Base-by-base conservation (phyloP, 2,797 vertebrate genomes). In the Eutrigla gurnardus region DNA sequence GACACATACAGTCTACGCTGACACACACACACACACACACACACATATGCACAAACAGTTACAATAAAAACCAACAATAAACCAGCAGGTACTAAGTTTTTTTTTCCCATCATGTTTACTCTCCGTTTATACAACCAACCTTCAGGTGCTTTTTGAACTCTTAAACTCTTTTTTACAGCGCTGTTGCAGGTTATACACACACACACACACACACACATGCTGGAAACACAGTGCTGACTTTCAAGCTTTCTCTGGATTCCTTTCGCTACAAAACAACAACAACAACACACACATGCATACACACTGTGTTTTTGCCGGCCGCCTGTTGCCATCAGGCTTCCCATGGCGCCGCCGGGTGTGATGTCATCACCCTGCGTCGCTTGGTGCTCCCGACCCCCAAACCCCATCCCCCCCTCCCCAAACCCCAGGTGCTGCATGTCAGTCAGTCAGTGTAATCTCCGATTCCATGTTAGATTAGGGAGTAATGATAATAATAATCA, bases 391-490 rank as follows among this genome's bases (percentile, higher is more conserved):
- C 81, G n/a, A 43, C 36, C 18, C 43, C 47, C n/a, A 0, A 9
- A 52, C 10, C n/a, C 63, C 12, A 32, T 14, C 33, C 15, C 49
- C 69, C 54, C 4, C 46, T 36, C 49, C 67, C 74, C 25, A 2
- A 49, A 64, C 78, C 81, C 88, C 86, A 79, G 92, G 90, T 93
- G 91, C 93, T 94, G 93, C 92, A 93, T 93, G 93, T 94, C 93
- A 90, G 89, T 92, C 91, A 90, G 88, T 93, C 93, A 84, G 86
- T 94, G 91, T 94, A 93, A 91, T 90, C 89, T 90, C 91, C 64
- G 71, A 91, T 89, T 93, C 88, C 91, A 92, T 93, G 91, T 94
- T 94, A 92, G 93, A 91, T 90, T 94, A 93, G 92, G 89, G 89
- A 87, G 87, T 94, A 88, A 92, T 86, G 84, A 91, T 93, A 88